Percentiles rank a stretch among this genome's conserved stretches.
Conservation (phyloP, 2,113 vertebrate species). For the Corythornis vintsioides region DNA sequence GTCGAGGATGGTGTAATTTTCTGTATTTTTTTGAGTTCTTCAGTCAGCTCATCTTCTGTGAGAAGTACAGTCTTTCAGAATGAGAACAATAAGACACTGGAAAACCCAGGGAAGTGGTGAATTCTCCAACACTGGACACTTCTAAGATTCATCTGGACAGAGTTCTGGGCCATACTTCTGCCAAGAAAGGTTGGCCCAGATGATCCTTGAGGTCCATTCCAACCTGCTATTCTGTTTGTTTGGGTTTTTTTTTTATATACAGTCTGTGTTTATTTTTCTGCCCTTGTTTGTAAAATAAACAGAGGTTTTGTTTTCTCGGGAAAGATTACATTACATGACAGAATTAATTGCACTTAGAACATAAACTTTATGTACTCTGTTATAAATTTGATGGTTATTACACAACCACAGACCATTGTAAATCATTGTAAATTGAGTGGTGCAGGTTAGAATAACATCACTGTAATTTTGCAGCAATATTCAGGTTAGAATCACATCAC, state of each 20-base stretch:
- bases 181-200: neutral
- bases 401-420: neutral
- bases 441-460: neutral
- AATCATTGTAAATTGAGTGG: neutral
- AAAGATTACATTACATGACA: neutral
- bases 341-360: neutral
- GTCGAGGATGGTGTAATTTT: neutral
- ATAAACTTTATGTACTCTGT: neutral
- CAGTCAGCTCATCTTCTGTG: neutral
- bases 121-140: neutral
- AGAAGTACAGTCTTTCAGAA: neutral
- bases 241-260: neutral
- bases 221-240: neutral
- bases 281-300: neutral
- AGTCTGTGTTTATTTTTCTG: neutral
- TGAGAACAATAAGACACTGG: neutral
- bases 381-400: neutral
- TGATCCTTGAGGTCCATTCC: neutral
- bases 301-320: neutral
- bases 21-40: neutral
- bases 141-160: neutral
- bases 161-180: neutral
- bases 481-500: neutral
- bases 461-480: neutral
- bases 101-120: neutral